Evolutionary conservation across 2,797 vertebrate genomes (phyloP).

Genomic region (Sarcoramphus papa): DNA sequence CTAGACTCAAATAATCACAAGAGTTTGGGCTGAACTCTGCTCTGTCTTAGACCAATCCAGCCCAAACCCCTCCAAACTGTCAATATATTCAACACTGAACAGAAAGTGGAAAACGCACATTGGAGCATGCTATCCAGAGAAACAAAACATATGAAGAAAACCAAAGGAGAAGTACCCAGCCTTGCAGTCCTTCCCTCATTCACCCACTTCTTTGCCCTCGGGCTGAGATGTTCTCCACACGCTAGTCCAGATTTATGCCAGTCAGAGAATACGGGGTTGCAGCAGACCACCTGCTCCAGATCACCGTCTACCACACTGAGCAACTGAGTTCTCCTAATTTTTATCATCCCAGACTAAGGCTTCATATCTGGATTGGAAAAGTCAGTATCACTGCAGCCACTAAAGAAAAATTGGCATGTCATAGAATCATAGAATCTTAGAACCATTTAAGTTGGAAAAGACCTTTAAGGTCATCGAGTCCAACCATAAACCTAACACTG

Average conservation of each 20-base stretch:
- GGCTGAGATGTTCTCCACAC: accelerated
- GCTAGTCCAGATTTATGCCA: not conserved
- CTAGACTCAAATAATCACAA: not conserved
- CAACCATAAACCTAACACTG: not conserved
- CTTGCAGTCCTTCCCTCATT: not conserved
- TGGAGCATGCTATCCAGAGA: not conserved
- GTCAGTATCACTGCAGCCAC: not conserved
- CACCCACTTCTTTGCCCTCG: not conserved
- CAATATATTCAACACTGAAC: accelerated
- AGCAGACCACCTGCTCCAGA: not conserved
- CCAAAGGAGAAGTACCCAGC: not conserved
- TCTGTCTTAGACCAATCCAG: not conserved
- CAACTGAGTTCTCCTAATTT: not conserved
- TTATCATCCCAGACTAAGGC: not conserved
- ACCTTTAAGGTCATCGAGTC: not conserved
- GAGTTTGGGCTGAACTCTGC: not conserved
- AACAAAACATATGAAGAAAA: not conserved
- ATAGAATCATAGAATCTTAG: not conserved
- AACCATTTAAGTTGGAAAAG: not conserved
- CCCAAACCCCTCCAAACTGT: not conserved
- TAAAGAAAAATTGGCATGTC: not conserved
- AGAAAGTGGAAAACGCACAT: not conserved
- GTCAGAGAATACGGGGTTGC: accelerated
- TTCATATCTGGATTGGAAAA: not conserved
- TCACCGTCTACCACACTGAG: accelerated